Percentiles rank a stretch among this genome's conserved stretches.
phyloP scores from a whole-genome alignment of 2,797 vertebrate species.

The Myoxocephalus aenaeus region DNA sequence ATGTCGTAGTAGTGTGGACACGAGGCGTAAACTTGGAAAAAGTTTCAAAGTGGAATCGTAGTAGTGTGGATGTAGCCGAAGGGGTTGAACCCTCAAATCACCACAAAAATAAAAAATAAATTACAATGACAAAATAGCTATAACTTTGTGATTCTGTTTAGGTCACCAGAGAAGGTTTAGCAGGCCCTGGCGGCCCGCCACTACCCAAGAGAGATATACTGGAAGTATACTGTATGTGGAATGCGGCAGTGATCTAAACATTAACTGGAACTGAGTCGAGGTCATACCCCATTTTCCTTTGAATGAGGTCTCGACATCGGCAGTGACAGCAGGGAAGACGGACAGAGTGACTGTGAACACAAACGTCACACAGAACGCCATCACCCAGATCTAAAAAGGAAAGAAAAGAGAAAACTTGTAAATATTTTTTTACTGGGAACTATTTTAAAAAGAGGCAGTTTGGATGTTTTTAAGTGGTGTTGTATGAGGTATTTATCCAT shows the following conservation, averaged over 20 bases:
- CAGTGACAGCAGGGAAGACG: conserved; percentile 90
- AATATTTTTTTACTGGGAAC: background rate
- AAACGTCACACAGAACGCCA: conserved; percentile 89
- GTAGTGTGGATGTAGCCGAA: too few species aligned
- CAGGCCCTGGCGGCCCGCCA: too few species aligned
- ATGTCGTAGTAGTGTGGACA: too few species aligned
- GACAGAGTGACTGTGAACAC: conserved; percentile 91
- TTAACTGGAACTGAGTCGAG: background rate
- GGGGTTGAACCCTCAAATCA: too few species aligned
- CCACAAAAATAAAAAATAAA: too few species aligned
- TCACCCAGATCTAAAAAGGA: conserved; percentile 86
- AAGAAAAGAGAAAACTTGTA: background rate
- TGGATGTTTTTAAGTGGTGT: background rate
- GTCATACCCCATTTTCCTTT: conserved; percentile 85
- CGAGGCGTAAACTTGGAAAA: too few species aligned
- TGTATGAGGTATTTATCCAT: background rate
- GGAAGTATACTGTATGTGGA: too few species aligned
- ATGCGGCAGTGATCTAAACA: background rate
- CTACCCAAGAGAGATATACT: too few species aligned
- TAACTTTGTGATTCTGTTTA: too few species aligned
- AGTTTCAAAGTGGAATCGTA: too few species aligned
- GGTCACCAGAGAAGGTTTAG: too few species aligned
- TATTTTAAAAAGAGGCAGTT: background rate
- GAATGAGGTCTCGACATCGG: conserved; percentile 81
- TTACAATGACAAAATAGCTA: too few species aligned